Base-by-base conservation (phyloP, 2,113 vertebrate genomes). In the Cryptoleucopteryx plumbea region DNA sequence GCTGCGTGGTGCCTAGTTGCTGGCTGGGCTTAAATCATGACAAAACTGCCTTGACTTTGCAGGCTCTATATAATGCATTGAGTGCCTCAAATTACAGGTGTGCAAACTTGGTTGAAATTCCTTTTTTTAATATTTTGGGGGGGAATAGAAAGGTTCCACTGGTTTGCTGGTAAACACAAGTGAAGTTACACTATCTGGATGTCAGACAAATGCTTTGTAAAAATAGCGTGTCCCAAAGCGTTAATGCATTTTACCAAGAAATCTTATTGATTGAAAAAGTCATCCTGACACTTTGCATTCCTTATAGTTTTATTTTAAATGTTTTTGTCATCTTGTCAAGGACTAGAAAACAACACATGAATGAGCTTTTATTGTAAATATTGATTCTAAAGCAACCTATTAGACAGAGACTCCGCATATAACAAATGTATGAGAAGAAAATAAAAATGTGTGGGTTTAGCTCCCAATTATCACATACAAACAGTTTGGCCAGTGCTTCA, bases 301-400 rank as follows among this genome's bases (percentile, higher is more conserved):
- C 52, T 75, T 89, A 59, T 84, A 47, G 13, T 34, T 86, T 68
- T 38, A 19, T 91, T 93, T 75, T 68, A 84, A 86, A 74, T 20
- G 8, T 27, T 91, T 80, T 52, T 85, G 36, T 72, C 72, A 82
- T 87, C 65, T 26, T 72, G 52, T 84, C 91, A 87, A 82, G 43
- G 43, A 75, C 68, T 87, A 61, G 36, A 87, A 89, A 95, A 56
- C 47, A 94, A 19, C 42, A 83, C n/a, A 65, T 23, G 56, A 95
- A 86, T 56, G 63, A 91, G 36, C 52, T 81, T 66, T 67, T 78
- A 68, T 65, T 68, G 43, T 92, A 94, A 96, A 86, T 91, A 96
- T 87, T 74, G 56, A 92, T 89, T 93, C 56, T 89, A 87, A 67
- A 74, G 52, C 65, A 91, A 84, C 11, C 40, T 71, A 61, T 94